Conservation (phyloP, 2,888 invertebrate genomes). For the Norana najaformis region DNA sequence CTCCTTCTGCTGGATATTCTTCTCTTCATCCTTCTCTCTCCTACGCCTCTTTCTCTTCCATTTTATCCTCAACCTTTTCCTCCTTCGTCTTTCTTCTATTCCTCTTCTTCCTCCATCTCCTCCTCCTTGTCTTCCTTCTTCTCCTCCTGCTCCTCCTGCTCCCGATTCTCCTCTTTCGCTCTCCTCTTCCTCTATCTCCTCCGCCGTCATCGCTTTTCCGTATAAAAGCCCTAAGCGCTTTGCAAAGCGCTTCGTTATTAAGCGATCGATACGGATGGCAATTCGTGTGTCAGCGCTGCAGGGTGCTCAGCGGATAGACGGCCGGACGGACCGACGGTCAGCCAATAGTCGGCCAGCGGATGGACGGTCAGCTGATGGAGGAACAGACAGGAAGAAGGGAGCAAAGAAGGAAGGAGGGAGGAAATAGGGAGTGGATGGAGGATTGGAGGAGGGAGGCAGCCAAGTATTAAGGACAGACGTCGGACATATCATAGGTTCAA, state of each 20-base stretch:
- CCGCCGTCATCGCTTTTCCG: background rate
- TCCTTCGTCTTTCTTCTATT: constrained; percentile 46
- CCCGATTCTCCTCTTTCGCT: background rate
- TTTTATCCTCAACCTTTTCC: background rate
- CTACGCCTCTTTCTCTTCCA: too few relatives aligned
- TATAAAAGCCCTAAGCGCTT: constrained; percentile 13
- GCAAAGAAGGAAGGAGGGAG: background rate
- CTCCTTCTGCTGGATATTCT: too few relatives aligned
- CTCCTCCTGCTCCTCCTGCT: background rate
- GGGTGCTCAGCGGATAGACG: constrained; percentile 51
- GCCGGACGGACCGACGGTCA: constrained; percentile 62
- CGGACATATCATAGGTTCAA: background rate
- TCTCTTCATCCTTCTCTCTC: too few relatives aligned
- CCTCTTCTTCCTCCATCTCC: background rate
- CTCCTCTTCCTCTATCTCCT: background rate
- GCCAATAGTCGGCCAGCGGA: constrained; percentile 65
- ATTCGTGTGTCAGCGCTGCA: background rate
- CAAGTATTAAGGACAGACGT: background rate
- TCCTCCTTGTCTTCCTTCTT: background rate
- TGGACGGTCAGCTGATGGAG: constrained; percentile 60
- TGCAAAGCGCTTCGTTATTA: constrained; percentile 13
- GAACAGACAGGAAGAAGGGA: constrained; percentile 1
- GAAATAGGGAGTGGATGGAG: background rate
- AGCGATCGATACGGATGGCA: background rate
- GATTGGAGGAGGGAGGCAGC: background rate